Conservation (phyloP, 1,140 invertebrate species). For the Leptinotarsa texana region DNA sequence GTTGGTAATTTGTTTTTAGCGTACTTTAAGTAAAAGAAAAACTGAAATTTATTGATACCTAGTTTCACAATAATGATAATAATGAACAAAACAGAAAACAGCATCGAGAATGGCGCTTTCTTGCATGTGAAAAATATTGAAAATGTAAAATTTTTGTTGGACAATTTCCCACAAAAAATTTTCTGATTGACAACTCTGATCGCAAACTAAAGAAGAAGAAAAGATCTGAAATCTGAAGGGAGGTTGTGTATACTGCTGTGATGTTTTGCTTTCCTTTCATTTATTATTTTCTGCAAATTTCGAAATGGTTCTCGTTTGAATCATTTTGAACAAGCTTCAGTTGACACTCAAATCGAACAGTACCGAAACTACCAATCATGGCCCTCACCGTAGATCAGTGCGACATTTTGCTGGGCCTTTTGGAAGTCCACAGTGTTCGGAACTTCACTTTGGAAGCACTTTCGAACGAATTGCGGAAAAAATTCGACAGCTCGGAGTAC, state of each 20-base stretch:
- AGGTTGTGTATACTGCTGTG: not conserved
- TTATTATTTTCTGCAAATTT: not conserved
- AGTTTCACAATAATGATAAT: too few relatives aligned
- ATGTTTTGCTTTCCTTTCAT: not conserved
- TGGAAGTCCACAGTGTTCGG: conserved; percentile 69
- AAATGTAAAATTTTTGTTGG: too few relatives aligned
- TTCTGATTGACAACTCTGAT: too few relatives aligned
- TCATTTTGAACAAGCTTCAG: not conserved
- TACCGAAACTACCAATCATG: conserved; percentile 34
- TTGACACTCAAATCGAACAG: not conserved
- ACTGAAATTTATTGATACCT: too few relatives aligned
- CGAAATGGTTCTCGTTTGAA: not conserved
- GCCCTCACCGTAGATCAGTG: conserved; percentile 50
- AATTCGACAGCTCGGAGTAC: conserved; percentile 74
- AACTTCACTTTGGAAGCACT: conserved; percentile 68
- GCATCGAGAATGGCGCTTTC: too few relatives aligned
- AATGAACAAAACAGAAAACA: too few relatives aligned
- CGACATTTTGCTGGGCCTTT: conserved; percentile 55
- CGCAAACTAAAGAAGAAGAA: too few relatives aligned
- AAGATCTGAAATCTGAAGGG: too few relatives aligned
- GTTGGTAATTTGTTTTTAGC: too few relatives aligned
- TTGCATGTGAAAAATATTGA: too few relatives aligned
- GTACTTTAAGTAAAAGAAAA: too few relatives aligned
- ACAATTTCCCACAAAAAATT: too few relatives aligned
- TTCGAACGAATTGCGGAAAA: conserved; percentile 71